These are phyloP conservation scores for Zoanthus solanderi DNA, from an alignment of 92 coral and sea anemone species.

Conservation along the genomic window DNA sequence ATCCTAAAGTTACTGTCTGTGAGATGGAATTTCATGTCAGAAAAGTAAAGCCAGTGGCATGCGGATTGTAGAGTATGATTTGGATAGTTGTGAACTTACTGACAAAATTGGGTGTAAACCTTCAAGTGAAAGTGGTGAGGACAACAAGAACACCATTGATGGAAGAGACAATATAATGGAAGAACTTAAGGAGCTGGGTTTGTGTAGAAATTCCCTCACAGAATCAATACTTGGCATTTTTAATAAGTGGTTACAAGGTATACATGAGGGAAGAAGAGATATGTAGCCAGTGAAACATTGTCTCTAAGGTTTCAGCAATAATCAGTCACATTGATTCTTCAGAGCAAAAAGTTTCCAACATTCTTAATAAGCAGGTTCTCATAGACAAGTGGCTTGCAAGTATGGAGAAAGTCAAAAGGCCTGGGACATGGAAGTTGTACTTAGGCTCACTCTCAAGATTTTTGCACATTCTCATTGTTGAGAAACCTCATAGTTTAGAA, in stretches of 20 bases:
- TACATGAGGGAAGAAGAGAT: conserved; percentile 67
- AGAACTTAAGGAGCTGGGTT: neutral
- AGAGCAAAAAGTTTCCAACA: conserved; percentile 32
- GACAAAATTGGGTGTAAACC: conserved; percentile 31
- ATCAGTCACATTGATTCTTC: conserved; percentile 54
- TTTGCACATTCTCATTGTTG: conserved; percentile 46
- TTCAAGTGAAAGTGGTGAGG: conserved; percentile 11
- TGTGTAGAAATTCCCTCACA: conserved; percentile 32
- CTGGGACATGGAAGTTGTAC: conserved; percentile 53
- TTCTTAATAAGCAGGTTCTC: conserved; percentile 56
- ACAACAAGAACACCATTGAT: neutral
- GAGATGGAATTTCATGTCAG: conserved; percentile 7
- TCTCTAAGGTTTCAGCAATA: conserved; percentile 51
- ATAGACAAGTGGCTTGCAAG: conserved; percentile 56
- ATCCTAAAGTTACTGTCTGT: conserved; percentile 11
- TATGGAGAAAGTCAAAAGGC: conserved; percentile 34
- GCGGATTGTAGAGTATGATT: neutral
- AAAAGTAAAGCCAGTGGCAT: conserved; percentile 21
- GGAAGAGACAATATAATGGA: neutral
- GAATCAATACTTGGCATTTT: conserved; percentile 39
- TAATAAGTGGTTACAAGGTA: conserved; percentile 62
- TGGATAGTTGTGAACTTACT: conserved; percentile 21
- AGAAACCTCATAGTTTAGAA: conserved; percentile 37
- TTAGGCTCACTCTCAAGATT: neutral
- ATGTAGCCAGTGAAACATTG: conserved; percentile 50